Conservation (phyloP, 2,113 vertebrate genomes). For the Dasypus novemcinctus region DNA sequence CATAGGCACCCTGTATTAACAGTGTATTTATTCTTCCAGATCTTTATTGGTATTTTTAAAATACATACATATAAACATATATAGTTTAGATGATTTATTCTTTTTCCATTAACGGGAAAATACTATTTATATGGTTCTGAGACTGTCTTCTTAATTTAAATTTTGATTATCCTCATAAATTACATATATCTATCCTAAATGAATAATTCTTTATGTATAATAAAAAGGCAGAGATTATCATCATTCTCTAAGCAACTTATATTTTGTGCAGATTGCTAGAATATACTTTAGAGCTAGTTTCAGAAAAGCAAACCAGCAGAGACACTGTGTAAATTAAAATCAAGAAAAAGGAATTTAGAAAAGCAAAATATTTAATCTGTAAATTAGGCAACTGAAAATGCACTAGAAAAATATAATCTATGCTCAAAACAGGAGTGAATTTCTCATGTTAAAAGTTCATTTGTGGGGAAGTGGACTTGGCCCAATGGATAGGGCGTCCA, state of each 20-base stretch:
- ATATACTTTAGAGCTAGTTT: background rate
- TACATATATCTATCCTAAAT: background rate
- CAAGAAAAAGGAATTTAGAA: background rate
- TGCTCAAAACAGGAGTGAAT: background rate
- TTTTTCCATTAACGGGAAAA: conserved; percentile 15
- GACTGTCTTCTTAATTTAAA: background rate
- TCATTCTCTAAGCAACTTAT: background rate
- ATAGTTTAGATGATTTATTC: background rate
- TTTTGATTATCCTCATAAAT: background rate
- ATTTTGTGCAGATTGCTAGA: background rate
- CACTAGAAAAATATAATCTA: background rate
- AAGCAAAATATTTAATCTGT: background rate
- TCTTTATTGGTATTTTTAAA: background rate
- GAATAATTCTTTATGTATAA: background rate
- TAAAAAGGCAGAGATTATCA: background rate
- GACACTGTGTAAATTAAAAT: conserved; percentile 23
- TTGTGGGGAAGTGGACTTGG: too few relatives aligned
- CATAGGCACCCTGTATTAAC: background rate
- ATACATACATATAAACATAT: background rate
- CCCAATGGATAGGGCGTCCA: too few relatives aligned
- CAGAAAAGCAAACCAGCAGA: background rate
- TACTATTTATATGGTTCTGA: background rate
- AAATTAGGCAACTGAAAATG: background rate
- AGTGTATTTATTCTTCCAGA: background rate
- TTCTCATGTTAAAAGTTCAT: conserved; percentile 20